Evolutionary conservation across 1,140 invertebrate species (phyloP).

Genomic region (Conus ventricosus): DNA sequence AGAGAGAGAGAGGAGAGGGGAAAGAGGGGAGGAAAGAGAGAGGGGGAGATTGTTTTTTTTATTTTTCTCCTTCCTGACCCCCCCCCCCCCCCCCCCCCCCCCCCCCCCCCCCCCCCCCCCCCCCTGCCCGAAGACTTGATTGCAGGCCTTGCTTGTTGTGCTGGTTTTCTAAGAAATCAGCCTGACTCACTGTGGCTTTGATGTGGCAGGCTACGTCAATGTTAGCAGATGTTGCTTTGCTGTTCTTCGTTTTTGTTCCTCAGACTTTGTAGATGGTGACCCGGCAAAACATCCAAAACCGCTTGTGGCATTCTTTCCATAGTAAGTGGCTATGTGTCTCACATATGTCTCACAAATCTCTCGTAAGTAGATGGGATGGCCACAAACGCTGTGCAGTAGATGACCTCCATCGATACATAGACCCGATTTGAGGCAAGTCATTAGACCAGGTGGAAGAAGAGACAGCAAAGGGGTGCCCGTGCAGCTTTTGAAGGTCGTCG

Average conservation of each 20-base stretch:
- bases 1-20: no score
- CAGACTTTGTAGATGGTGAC: not conserved
- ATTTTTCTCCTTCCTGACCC: no score
- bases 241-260: not conserved
- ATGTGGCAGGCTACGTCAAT: not conserved
- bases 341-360: not conserved
- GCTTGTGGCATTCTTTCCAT: not conserved
- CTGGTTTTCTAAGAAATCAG: not conserved
- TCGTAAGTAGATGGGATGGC: not conserved
- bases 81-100: no score
- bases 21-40: no score
- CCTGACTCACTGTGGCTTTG: not conserved
- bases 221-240: not conserved
- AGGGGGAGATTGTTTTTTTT: no score
- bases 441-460: not conserved
- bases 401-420: not conserved
- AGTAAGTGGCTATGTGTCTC: not conserved
- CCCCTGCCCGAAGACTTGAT: not conserved
- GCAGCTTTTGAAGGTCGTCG: no score
- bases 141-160: not conserved
- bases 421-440: not conserved
- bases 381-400: not conserved
- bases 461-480: no score
- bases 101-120: no score
- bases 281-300: not conserved